phyloP scores from a whole-genome alignment of 2,113 vertebrate species.

The Marmota flaviventris region DNA sequence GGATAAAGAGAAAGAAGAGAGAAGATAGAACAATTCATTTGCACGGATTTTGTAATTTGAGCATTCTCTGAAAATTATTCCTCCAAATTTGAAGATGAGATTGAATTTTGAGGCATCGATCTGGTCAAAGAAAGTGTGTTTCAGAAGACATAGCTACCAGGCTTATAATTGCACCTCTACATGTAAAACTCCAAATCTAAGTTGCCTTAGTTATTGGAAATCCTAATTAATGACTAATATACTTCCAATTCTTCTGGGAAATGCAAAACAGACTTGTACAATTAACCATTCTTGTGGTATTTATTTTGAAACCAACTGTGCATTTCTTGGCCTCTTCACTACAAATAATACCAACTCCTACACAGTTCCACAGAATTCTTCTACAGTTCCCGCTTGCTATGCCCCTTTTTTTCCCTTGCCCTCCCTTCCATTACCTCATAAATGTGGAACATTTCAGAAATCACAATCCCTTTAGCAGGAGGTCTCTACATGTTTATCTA shows the following conservation, averaged over 20 bases:
- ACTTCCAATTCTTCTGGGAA: constrained; percentile 17
- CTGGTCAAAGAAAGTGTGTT: background rate
- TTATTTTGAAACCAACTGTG: constrained; percentile 86
- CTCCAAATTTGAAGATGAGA: constrained; percentile 49
- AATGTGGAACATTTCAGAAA: constrained; percentile 78
- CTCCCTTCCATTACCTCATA: constrained; percentile 47
- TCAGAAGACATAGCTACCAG: background rate
- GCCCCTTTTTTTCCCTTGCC: constrained; percentile 66
- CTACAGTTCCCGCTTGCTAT: constrained; percentile 26
- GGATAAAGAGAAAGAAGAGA: background rate
- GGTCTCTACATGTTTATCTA: background rate
- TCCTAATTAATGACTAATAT: background rate
- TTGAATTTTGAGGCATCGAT: background rate
- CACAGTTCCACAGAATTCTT: constrained; percentile 13
- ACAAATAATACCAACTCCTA: constrained; percentile 36
- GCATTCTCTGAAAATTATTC: constrained; percentile 13
- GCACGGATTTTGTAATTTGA: constrained; percentile 25
- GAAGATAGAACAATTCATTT: background rate
- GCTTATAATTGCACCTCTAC: background rate
- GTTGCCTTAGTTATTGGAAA: constrained; percentile 13
- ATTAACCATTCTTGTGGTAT: constrained; percentile 81
- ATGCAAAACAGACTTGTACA: constrained; percentile 10
- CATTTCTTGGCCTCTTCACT: constrained; percentile 68
- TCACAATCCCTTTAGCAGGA: constrained; percentile 16
- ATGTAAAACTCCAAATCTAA: background rate